Base-by-base conservation (phyloP, 2,113 vertebrate species). In the Hucho hucho region DNA sequence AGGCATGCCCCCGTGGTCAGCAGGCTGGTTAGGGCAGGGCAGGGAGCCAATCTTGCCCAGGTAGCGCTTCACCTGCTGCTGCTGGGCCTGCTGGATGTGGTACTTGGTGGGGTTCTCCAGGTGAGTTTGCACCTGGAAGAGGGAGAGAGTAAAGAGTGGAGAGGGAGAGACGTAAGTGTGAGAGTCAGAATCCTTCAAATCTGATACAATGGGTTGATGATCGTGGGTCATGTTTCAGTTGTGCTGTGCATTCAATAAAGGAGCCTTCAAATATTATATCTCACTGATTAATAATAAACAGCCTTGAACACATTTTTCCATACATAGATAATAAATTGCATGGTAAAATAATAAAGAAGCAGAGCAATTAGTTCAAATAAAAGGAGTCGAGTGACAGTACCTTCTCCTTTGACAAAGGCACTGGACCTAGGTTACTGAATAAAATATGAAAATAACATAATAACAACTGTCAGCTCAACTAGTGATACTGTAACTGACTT, bases 101-200 rank as follows among this genome's bases (percentile, higher is more conserved):
- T 99, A 99, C 90, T 98, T 98, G 86, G 98, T 99, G 63, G 98
- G 98, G 85, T 99, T 99, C 93, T 99, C 97, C 88, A 99, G 94
- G 92, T 99, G 96, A 79, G 97, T 99, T 93, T 98, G 96, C 89
- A 99, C 98, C 98, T 99, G 85, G 16, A 6, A 16, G 63, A 70
- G 43, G 20, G 37, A 59, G 26, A 1, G 56, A 28, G 14, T n/a
- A n/a, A 59, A 24, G 58, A 47, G 11, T 71, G 26, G 24, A 9
- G 65, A 20, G 11, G 11, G 1, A 49, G 7, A 12, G 1, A 64
- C 4, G 20, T 64, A 1, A 14, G 46, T n/a, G 9, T 16, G 28
- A 37, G 12, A 14, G 64, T 4, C 25, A 5, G 24, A 26, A 24
- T 14, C 64, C 4, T 25, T 25, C 1, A 13, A 65, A 3, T 7